phyloP scores from a whole-genome alignment of 2,797 vertebrate species.

The Sebastes steindachneri region DNA sequence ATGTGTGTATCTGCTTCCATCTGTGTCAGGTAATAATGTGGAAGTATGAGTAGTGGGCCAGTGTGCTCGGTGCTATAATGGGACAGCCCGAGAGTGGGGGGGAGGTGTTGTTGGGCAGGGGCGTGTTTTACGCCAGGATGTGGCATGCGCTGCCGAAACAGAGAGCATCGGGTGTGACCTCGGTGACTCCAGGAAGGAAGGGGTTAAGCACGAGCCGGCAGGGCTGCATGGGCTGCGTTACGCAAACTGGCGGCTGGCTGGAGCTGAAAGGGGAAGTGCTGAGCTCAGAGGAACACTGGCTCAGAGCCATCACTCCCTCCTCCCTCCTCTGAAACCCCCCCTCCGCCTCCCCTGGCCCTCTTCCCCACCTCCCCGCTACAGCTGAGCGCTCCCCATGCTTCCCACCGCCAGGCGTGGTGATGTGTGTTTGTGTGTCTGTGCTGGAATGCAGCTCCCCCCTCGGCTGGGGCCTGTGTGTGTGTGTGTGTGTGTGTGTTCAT shows the following conservation, averaged over 20 bases:
- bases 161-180: slow-evolving; percentile 61
- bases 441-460: slow-evolving; percentile 79
- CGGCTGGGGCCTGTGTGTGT: slow-evolving; percentile 69
- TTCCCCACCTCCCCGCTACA: slow-evolving; percentile 74
- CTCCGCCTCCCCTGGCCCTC: slow-evolving; percentile 27
- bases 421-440: slow-evolving; percentile 80
- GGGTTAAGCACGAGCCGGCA: slow-evolving; percentile 76
- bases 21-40: slow-evolving; percentile 49
- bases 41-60: slow-evolving; percentile 29
- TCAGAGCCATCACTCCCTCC: slow-evolving; percentile 69
- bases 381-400: slow-evolving; percentile 83
- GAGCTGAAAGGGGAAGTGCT: slow-evolving; percentile 83
- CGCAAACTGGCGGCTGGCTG: slow-evolving; percentile 81
- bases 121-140: slow-evolving; percentile 40
- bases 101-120: background rate
- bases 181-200: slow-evolving; percentile 73
- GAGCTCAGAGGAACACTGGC: slow-evolving; percentile 84
- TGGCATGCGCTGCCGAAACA: slow-evolving; percentile 26
- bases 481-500: slow-evolving; percentile 4
- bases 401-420: slow-evolving; percentile 80
- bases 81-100: slow-evolving; percentile 1
- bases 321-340: slow-evolving; percentile 41
- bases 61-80: slow-evolving; percentile 28
- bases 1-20: background rate
- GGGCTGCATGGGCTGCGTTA: slow-evolving; percentile 73